phyloP scores from a whole-genome alignment of 92 coral and sea anemone genomes.

The Actinostola sp. region DNA sequence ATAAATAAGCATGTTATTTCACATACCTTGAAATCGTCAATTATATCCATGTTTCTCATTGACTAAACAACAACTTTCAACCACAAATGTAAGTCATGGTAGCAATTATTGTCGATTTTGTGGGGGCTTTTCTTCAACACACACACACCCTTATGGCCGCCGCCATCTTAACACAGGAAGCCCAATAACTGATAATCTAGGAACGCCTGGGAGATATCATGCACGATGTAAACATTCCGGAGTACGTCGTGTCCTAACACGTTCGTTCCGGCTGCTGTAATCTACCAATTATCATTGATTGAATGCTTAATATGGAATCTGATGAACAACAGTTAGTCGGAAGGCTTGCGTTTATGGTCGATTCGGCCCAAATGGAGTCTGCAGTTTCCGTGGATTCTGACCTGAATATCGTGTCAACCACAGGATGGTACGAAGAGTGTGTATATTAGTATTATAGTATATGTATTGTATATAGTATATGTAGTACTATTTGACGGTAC shows the following conservation, averaged over 20 bases:
- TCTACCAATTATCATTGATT: slow-evolving; percentile 1
- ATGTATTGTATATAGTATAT: neutral
- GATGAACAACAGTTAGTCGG: slow-evolving; percentile 60
- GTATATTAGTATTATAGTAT: too few relatives aligned
- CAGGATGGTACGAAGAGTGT: slow-evolving; percentile 31
- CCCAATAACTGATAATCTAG: slow-evolving; percentile 1
- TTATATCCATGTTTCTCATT: slow-evolving; percentile 30
- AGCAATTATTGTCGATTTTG: neutral
- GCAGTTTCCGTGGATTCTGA: slow-evolving; percentile 1
- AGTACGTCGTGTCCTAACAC: neutral
- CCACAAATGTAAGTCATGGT: neutral
- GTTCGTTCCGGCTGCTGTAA: too few relatives aligned
- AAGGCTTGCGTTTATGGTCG: slow-evolving; percentile 33
- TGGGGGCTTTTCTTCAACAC: neutral
- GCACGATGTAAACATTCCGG: slow-evolving; percentile 8
- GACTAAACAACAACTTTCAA: neutral
- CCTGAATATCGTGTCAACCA: slow-evolving; percentile 19
- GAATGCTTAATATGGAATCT: slow-evolving; percentile 39
- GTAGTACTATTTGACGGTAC: neutral
- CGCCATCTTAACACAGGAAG: slow-evolving; percentile 41
- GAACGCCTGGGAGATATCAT: slow-evolving; percentile 22
- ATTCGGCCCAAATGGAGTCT: slow-evolving; percentile 19
- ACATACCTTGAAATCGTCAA: slow-evolving; percentile 64
- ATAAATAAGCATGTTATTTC: neutral
- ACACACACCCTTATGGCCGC: slow-evolving; percentile 8